Evolutionary conservation across 2,888 invertebrate genomes (phyloP), one percentile per base, ranked within the genome.

Genomic region (Phengaris alcon): DNA sequence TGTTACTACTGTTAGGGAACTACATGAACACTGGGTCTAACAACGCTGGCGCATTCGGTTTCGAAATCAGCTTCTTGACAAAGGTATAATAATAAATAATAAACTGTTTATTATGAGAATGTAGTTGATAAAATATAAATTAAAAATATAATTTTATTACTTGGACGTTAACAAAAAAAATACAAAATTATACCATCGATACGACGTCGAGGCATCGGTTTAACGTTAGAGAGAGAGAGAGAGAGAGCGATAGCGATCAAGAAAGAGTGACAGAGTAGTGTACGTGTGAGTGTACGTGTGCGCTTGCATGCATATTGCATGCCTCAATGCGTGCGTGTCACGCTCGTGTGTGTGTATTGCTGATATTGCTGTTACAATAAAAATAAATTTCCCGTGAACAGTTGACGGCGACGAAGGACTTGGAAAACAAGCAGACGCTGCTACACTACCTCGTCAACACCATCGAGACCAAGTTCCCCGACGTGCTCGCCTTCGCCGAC

Each of bases 1-100:
- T 99, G 0, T 95, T 99, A 77, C 93, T 99, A 0, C 88, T 99
- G 12, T 93, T 99, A 44, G 99, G 99, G 5, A 99, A 99, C 90
- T 98, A 97, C 84, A 98, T 99, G 97, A 99, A 99, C 88, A 96
- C 98, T 0, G 99, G 99, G 0, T 97, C 98, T 8, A 96, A 96
- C 83, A 98, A 99, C 85, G 98, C 97, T 1, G 97, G 97, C 79
- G 98, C 99, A 0, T 97, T 97, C 83, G 99, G 98, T 0, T 99
- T 99, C 88, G 99, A 99, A 89, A 98, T 99, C 82, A 98, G 97
- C 85, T 99, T 97, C 86, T 94, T 99, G 10, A 97, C 99, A 0
- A 99, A 99, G 95, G 97, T 97, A 55, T 35, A 35, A 35, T 35
- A 35, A 4, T 35, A 35, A 35, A 35, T 2, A 35, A 35, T 35